Evolutionary conservation across 2,888 invertebrate genomes (phyloP).

Genomic region (Eugnorisma glareosa): DNA sequence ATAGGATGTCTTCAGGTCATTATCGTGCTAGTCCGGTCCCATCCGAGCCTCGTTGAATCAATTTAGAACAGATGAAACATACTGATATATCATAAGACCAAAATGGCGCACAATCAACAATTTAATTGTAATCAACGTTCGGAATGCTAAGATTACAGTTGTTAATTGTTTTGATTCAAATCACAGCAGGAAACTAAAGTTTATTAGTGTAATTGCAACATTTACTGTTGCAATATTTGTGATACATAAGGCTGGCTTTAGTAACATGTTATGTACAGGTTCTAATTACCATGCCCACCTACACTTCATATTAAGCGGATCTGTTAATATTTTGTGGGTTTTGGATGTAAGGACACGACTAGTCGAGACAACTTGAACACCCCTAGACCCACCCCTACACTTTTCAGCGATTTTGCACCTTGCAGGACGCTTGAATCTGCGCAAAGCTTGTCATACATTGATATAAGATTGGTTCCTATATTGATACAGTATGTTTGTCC

Average conservation of each 20-base stretch:
- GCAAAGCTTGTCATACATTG: not conserved
- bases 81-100: constrained; percentile 19
- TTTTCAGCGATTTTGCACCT: not conserved
- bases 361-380: not conserved
- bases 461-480: not conserved
- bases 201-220: constrained; percentile 50
- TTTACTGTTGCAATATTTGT: constrained; percentile 22
- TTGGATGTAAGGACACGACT: not conserved
- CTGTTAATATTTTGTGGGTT: not conserved
- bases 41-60: constrained; percentile 28
- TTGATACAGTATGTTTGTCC: constrained; percentile 3
- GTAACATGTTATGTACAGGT: not conserved
- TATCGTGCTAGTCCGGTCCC: constrained; percentile 20
- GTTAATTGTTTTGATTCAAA: constrained; percentile 63
- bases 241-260: constrained; percentile 1
- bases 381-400: not conserved
- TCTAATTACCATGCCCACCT: constrained; percentile 11
- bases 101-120: constrained; percentile 41
- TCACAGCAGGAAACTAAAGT: constrained; percentile 57
- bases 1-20: constrained; percentile 21
- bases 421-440: not conserved
- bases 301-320: not conserved
- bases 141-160: constrained; percentile 30
- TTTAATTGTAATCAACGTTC: constrained; percentile 50
- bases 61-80: constrained; percentile 40